Evolutionary conservation across 2,888 invertebrate genomes (phyloP).

Genomic region (Drosophila dives): DNA sequence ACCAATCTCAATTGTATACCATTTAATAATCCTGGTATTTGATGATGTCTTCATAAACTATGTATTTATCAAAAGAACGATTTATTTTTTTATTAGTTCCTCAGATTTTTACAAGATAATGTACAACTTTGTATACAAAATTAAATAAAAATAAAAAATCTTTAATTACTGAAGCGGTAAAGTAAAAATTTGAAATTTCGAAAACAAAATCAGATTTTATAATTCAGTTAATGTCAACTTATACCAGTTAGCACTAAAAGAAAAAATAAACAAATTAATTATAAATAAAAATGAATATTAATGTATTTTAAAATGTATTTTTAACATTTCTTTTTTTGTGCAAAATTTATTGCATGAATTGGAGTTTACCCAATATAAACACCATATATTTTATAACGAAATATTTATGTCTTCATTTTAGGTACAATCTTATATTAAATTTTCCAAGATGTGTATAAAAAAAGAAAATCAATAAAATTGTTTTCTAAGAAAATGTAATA

Average conservation of each 20-base stretch:
- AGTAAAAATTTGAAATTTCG: not conserved
- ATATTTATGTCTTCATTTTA: not conserved
- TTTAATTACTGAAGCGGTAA: not conserved
- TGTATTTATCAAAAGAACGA: not conserved
- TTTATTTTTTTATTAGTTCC: not conserved
- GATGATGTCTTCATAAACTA: not conserved
- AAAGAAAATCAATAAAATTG: not conserved
- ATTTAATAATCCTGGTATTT: not conserved
- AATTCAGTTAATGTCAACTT: not conserved
- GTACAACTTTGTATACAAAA: not conserved
- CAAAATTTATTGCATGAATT: not conserved
- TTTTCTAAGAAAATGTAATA: not conserved
- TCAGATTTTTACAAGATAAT: not conserved
- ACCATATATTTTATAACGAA: not conserved
- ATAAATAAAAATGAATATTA: not conserved
- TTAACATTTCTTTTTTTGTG: not conserved
- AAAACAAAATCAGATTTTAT: not conserved
- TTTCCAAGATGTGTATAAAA: not conserved
- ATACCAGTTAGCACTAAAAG: not conserved
- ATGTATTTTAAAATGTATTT: not conserved
- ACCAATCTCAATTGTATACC: not conserved
- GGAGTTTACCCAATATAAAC: not conserved
- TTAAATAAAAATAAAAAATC: not conserved
- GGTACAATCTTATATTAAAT: not conserved
- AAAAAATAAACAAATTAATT: not conserved